Conservation (phyloP, 1,140 invertebrate genomes). For the Bombus superbus region DNA sequence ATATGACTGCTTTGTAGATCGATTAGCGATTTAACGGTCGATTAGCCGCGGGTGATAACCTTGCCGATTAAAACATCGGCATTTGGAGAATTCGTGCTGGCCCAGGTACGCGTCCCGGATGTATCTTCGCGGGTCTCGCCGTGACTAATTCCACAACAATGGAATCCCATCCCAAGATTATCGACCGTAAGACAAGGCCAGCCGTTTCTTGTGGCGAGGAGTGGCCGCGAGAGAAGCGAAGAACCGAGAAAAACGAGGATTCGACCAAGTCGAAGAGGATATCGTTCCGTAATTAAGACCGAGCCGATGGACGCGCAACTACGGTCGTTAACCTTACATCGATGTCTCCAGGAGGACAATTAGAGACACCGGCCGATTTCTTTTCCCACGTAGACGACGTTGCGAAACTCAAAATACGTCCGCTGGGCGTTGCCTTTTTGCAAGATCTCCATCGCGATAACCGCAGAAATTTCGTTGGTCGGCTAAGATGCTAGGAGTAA, state of each 20-base stretch:
- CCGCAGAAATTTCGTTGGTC: neutral
- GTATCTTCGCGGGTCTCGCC: neutral
- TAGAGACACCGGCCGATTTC: conserved; percentile 42
- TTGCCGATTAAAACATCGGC: conserved; percentile 19
- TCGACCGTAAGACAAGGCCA: conserved; percentile 38
- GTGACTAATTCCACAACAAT: conserved; percentile 59
- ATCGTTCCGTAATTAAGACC: conserved; percentile 48
- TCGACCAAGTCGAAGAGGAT: conserved; percentile 17
- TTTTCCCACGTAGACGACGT: conserved; percentile 44
- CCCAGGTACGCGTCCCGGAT: conserved; percentile 25
- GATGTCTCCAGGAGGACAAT: conserved; percentile 35
- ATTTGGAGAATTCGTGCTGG: conserved; percentile 28
- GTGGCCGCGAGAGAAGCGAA: neutral
- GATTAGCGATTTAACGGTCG: neutral
- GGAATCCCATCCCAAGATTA: conserved; percentile 46
- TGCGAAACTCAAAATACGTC: conserved; percentile 46
- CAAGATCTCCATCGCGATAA: neutral
- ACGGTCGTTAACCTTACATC: conserved; percentile 40
- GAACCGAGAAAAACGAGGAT: conserved; percentile 32
- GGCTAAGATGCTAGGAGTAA: too few species aligned
- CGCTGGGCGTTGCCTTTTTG: conserved; percentile 31
- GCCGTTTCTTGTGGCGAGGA: conserved; percentile 8
- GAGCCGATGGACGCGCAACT: neutral
- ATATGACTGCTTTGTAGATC: neutral
- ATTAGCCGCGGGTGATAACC: neutral